A percentile compares a stretch with the other conserved stretches of the same genome.
Evolutionary conservation across 2,888 invertebrate genomes (phyloP).

Genomic region (Zygaena filipendulae): DNA sequence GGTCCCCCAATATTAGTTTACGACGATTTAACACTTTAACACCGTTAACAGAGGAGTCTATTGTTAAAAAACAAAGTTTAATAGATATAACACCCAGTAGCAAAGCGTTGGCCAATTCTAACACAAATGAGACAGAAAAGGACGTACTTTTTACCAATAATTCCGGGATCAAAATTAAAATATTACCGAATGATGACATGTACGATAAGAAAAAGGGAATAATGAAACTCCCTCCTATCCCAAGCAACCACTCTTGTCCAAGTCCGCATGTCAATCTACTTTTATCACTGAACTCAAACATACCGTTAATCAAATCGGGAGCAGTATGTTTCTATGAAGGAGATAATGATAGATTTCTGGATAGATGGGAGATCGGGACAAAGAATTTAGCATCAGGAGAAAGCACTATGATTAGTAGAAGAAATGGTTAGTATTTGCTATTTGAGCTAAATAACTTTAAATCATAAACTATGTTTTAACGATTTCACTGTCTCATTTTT

Average conservation of each 20-base stretch:
- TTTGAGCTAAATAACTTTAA: too few species aligned
- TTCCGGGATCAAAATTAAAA: conserved; percentile 30
- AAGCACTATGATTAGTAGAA: conserved; percentile 28
- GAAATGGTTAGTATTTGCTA: conserved; percentile 28
- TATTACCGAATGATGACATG: conserved; percentile 21
- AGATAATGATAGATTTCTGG: conserved; percentile 19
- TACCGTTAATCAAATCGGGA: conserved; percentile 17
- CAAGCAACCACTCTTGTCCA: conserved; percentile 27
- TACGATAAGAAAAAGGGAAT: conserved; percentile 16
- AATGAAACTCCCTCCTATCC: conserved; percentile 46
- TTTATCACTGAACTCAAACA: conserved; percentile 26
- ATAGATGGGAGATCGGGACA: conserved; percentile 32
- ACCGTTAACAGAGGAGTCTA: conserved; percentile 50
- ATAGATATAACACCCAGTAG: conserved; percentile 26
- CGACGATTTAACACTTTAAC: conserved; percentile 30
- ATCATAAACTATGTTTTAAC: too few species aligned
- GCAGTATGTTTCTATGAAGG: conserved; percentile 23
- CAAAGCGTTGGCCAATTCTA: conserved; percentile 13
- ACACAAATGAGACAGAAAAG: conserved; percentile 16
- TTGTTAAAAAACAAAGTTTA: conserved; percentile 31
- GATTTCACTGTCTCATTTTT: too few species aligned
- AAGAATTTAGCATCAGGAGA: conserved; percentile 44
- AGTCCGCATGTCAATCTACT: conserved; percentile 35
- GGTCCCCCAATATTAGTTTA: conserved; percentile 22
- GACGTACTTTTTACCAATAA: conserved; percentile 30